A percentile compares a stretch with the other conserved stretches of the same genome.
Conservation (phyloP, 2,888 invertebrate species). For the Hirtodrosophila trivittata region DNA sequence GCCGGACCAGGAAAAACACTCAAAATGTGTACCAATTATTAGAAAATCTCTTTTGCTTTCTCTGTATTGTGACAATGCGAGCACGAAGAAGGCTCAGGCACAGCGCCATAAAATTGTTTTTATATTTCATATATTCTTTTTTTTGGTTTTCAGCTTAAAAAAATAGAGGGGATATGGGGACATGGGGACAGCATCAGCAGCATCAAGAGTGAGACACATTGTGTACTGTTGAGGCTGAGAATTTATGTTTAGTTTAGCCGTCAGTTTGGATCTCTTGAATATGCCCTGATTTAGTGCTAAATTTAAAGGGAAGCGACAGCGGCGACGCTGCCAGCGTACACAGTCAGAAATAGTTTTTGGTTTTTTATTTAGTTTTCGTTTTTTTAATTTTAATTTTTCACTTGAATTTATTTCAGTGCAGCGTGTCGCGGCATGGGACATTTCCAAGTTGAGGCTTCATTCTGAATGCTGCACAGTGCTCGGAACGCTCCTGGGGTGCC, state of each 20-base stretch:
- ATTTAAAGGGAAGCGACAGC: slow-evolving; percentile 59
- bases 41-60: slow-evolving; percentile 44
- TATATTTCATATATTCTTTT: slow-evolving; percentile 4
- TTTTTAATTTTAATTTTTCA: slow-evolving; percentile 23
- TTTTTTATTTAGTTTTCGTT: slow-evolving; percentile 8
- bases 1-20: slow-evolving; percentile 28
- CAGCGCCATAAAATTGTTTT: slow-evolving; percentile 56
- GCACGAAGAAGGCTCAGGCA: slow-evolving; percentile 55
- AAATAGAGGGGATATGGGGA: slow-evolving; percentile 11
- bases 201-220: slow-evolving; percentile 68
- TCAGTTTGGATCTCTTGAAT: slow-evolving; percentile 50
- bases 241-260: slow-evolving; percentile 71
- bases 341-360: slow-evolving; percentile 49
- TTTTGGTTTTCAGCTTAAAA: slow-evolving; percentile 16
- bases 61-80: slow-evolving; percentile 63
- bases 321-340: not conserved
- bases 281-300: slow-evolving; percentile 80
- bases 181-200: no score
- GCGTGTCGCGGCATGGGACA: slow-evolving; percentile 70
- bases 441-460: slow-evolving; percentile 54
- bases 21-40: slow-evolving; percentile 56
- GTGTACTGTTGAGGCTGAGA: slow-evolving; percentile 48
- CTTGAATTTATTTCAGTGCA: slow-evolving; percentile 52
- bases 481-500: slow-evolving; percentile 73
- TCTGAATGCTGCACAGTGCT: slow-evolving; percentile 20